Conservation (phyloP, 1,140 invertebrate genomes). For the Drosophila neocordata region DNA sequence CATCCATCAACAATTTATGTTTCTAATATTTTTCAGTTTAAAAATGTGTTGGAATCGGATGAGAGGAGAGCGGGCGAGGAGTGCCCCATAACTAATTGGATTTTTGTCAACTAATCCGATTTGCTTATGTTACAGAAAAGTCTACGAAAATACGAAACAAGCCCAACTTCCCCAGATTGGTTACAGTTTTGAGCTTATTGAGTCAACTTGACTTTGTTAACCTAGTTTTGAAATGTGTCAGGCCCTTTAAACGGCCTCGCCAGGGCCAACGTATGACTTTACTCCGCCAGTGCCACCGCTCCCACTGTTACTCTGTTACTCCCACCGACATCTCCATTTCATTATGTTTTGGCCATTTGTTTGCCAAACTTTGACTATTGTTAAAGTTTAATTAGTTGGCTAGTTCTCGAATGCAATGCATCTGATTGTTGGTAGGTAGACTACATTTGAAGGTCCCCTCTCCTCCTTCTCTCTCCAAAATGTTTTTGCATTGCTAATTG, state of each 20-base stretch:
- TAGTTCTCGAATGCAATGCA: conserved; percentile 1
- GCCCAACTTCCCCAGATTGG: conserved; percentile 51
- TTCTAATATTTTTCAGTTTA: conserved; percentile 29
- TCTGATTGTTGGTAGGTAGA: conserved; percentile 11
- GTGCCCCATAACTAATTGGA: conserved; percentile 66
- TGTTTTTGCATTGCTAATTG: conserved; percentile 43
- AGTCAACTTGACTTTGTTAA: conserved; percentile 62
- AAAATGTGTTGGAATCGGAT: conserved; percentile 51
- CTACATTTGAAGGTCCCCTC: conserved; percentile 25
- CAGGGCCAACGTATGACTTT: conserved; percentile 19
- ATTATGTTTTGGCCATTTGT: conserved; percentile 52
- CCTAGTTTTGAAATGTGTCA: conserved; percentile 69
- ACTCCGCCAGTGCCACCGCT: not conserved
- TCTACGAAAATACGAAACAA: conserved; percentile 25
- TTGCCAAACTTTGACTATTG: conserved; percentile 73
- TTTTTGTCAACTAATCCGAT: conserved; percentile 78
- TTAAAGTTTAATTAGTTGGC: conserved; percentile 76
- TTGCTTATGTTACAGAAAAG: conserved; percentile 62
- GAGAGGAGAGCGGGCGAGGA: not conserved
- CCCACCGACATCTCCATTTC: not conserved
- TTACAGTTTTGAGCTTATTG: conserved; percentile 74
- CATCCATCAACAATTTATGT: conserved; percentile 62
- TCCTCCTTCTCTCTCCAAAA: not conserved
- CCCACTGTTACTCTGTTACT: not conserved
- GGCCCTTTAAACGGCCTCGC: conserved; percentile 27